Evolutionary conservation across 2,113 vertebrate genomes (phyloP).

Genomic region (Nothoprocta perdicaria): DNA sequence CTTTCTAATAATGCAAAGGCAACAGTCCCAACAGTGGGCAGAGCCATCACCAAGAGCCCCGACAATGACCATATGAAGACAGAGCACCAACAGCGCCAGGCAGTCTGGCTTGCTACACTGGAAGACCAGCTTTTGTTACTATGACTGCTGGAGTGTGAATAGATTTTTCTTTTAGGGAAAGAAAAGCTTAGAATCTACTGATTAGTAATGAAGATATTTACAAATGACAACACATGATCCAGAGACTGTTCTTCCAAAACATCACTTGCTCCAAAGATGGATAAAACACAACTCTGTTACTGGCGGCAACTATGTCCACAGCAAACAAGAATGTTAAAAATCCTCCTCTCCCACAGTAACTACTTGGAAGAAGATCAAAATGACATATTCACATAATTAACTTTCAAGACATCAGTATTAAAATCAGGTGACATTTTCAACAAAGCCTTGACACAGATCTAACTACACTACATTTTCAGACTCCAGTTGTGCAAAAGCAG

Average conservation of each 20-base stretch:
- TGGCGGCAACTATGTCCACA: background rate
- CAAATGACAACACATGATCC: background rate
- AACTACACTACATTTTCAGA: background rate
- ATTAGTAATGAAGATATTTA: background rate
- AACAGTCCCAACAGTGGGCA: background rate
- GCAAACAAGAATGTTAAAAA: background rate
- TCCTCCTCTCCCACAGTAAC: background rate
- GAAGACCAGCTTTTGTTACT: background rate
- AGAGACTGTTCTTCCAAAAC: background rate
- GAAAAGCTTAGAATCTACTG: background rate
- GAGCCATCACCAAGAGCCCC: background rate
- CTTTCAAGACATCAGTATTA: background rate
- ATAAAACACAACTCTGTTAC: background rate
- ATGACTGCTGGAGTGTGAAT: accelerated
- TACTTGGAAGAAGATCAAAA: background rate
- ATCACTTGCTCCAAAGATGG: background rate
- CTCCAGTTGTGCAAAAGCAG: background rate
- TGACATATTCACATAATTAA: background rate
- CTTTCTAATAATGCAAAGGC: background rate
- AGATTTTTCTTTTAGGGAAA: background rate
- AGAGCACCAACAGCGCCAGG: background rate
- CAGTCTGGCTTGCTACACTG: background rate
- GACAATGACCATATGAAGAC: background rate
- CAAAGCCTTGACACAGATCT: background rate
- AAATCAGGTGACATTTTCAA: background rate